Evolutionary conservation across 2,888 invertebrate genomes (phyloP).

Genomic region (Carterocephalus palaemon): DNA sequence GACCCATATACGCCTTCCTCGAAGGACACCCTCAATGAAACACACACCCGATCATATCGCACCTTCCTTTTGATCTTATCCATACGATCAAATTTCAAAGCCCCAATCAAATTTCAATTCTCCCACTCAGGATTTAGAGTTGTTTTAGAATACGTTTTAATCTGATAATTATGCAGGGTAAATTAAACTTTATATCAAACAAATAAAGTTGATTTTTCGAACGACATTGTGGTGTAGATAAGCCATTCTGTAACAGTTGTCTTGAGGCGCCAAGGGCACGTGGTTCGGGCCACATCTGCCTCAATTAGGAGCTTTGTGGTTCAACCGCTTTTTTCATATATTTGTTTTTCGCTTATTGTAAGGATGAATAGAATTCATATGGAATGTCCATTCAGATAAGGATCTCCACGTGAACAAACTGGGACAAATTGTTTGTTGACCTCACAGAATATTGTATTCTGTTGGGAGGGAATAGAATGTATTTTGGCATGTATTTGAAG

Average conservation of each 20-base stretch:
- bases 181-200: not conserved
- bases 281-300: slow-evolving; percentile 54
- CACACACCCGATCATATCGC: slow-evolving; percentile 10
- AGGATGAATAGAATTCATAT: slow-evolving; percentile 37
- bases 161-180: not conserved
- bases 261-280: slow-evolving; percentile 42
- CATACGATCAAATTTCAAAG: not conserved
- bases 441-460: slow-evolving; percentile 13
- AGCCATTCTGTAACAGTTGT: not conserved
- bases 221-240: not conserved
- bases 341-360: slow-evolving; percentile 39
- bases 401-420: slow-evolving; percentile 28
- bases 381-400: slow-evolving; percentile 39
- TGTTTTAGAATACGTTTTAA: not conserved
- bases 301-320: slow-evolving; percentile 48
- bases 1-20: slow-evolving; percentile 17
- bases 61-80: not conserved
- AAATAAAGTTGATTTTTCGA: not conserved
- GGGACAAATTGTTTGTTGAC: slow-evolving; percentile 15
- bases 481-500: slow-evolving; percentile 6
- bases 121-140: not conserved
- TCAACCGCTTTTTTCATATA: slow-evolving; percentile 26
- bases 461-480: not conserved
- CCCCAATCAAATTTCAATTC: not conserved
- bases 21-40: slow-evolving; percentile 9